Conservation (phyloP, 2,797 vertebrate species). For the Threskiornis aethiopicus region DNA sequence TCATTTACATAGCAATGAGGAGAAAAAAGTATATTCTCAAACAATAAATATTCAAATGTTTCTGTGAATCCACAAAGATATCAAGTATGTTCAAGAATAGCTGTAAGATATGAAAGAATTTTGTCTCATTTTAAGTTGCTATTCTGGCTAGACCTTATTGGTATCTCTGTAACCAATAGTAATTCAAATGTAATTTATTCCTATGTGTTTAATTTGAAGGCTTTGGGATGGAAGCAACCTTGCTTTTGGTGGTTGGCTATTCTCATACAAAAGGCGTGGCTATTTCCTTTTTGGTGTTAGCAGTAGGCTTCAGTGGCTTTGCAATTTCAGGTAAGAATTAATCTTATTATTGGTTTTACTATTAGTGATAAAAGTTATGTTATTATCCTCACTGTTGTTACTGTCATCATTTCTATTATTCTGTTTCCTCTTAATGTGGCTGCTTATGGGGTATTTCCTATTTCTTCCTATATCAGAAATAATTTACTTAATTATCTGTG, state of each 20-base stretch:
- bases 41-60: not conserved
- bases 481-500: not conserved
- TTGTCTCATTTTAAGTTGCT: not conserved
- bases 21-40: not conserved
- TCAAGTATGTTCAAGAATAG: not conserved
- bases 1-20: not conserved
- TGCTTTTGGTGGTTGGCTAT: conserved; percentile 95
- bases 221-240: conserved; percentile 98
- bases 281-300: conserved; percentile 94
- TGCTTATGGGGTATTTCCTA: not conserved
- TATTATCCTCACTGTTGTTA: not conserved
- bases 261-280: conserved; percentile 93
- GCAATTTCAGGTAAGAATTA: conserved; percentile 92
- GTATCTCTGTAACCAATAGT: not conserved
- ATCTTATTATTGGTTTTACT: not conserved
- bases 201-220: conserved; percentile 75
- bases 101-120: not conserved
- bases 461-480: not conserved
- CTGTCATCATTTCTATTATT: not conserved
- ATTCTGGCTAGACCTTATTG: not conserved
- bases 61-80: not conserved
- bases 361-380: not conserved
- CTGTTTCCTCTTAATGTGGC: not conserved
- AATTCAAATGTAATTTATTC: not conserved
- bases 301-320: conserved; percentile 97